phyloP scores from a whole-genome alignment of 2,113 vertebrate genomes.

The Rutilus rutilus region DNA sequence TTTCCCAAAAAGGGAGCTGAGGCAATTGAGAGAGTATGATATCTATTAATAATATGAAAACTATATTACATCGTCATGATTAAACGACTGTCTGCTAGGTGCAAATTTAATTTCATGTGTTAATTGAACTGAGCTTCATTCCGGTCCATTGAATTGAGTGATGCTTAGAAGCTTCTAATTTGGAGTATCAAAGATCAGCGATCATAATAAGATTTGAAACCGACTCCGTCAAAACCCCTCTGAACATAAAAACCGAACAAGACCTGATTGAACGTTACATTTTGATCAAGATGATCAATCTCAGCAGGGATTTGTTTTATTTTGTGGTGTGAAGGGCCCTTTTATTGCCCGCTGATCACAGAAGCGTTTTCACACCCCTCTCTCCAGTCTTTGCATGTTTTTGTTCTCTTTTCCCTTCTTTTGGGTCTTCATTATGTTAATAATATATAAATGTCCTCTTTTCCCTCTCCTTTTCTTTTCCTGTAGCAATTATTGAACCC shows the following conservation, averaged over 20 bases:
- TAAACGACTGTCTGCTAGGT: slow-evolving; percentile 59
- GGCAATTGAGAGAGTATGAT: slow-evolving; percentile 50
- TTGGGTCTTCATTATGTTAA: slow-evolving; percentile 79
- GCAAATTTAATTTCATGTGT: slow-evolving; percentile 59
- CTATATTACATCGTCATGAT: slow-evolving; percentile 60
- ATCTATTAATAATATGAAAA: slow-evolving; percentile 57
- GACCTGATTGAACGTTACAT: neutral
- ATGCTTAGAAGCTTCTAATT: slow-evolving; percentile 49
- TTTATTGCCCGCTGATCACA: neutral
- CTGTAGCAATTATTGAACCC: slow-evolving; percentile 99
- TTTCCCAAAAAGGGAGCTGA: slow-evolving; percentile 50
- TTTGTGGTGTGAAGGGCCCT: neutral
- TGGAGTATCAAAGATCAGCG: slow-evolving; percentile 43
- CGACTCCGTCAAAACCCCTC: slow-evolving; percentile 28
- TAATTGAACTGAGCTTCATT: slow-evolving; percentile 59
- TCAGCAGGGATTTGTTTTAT: slow-evolving; percentile 6
- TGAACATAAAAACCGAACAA: slow-evolving; percentile 24
- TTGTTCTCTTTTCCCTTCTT: slow-evolving; percentile 60
- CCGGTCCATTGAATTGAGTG: slow-evolving; percentile 50
- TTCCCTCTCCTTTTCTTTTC: slow-evolving; percentile 83
- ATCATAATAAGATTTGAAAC: slow-evolving; percentile 46
- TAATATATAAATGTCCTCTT: slow-evolving; percentile 94
- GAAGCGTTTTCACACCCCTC: neutral
- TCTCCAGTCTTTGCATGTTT: slow-evolving; percentile 40
- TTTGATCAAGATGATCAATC: slow-evolving; percentile 13